Base-by-base conservation (phyloP, 2,888 invertebrate genomes). In the Tridacna crocea region DNA sequence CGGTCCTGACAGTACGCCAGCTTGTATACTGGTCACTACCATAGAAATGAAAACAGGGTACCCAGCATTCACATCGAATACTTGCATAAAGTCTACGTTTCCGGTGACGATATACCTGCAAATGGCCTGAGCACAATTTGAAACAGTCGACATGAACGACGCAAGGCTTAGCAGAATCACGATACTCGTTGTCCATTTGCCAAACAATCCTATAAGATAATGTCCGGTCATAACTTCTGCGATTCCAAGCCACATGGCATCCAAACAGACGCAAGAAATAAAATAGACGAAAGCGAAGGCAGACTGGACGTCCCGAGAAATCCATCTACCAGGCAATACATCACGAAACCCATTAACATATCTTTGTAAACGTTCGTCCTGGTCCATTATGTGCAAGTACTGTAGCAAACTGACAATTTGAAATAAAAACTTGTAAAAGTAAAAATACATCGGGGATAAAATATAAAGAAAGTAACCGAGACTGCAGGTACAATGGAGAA, bases 401-500 rank as follows among this genome's bases (percentile, higher is more conserved):
- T 66, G 36, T 36, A 36, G 12, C 19, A 36, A 26, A 66, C 36
- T 46, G 0, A 36, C n/a, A 4, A 36, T n/a, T 27, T n/a, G 46
- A n/a, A 66, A n/a, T 46, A 27, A n/a, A n/a, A 66, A n/a, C 46
- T 66, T 66, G 27, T 36, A 46, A 10, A 36, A 19, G 17, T 66
- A 66, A n/a, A n/a, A 66, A 46, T 66, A 66, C n/a, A 66, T 1
- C n/a, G 66, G 66, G n/a, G 66, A 10, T 8, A 66, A n/a, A 46
- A 66, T 19, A n/a, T 66, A 66, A n/a, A 66, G 46, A 36, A 66
- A 46, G 46, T n/a, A 66, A 12, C 66, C 66, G 46, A 36, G 17
- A 19, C 36, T 46, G 19, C 66, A 66, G 13, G 46, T n/a, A 46
- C 15, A 6, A n/a, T 66, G 66, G 15, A 66, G 36, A 46, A 66